Percentiles rank a stretch among this genome's conserved stretches.
Conservation (phyloP, 2,888 invertebrate genomes). For the Nomada goodeniana region DNA sequence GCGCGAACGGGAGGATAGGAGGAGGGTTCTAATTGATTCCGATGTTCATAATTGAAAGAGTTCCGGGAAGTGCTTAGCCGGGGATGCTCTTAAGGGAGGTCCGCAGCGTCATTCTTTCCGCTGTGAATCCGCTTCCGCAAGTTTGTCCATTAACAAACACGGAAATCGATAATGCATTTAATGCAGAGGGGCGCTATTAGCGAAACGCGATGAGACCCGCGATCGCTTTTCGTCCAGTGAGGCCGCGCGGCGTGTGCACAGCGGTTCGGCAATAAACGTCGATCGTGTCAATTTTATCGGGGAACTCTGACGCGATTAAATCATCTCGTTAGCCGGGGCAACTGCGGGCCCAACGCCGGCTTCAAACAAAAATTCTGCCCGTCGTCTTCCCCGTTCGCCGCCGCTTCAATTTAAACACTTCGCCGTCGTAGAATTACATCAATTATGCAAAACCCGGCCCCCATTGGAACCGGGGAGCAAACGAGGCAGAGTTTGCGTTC, state of each 20-base stretch:
- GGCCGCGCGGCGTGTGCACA: neutral
- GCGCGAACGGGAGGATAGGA: neutral
- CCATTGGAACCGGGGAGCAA: conserved; percentile 4
- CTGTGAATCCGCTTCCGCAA: conserved; percentile 44
- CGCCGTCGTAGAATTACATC: conserved; percentile 14
- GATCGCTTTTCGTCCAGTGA: conserved; percentile 55
- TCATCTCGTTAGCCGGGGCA: neutral
- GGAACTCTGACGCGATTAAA: neutral
- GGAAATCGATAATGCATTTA: conserved; percentile 57
- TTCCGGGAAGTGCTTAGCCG: conserved; percentile 52
- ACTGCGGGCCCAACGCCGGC: neutral
- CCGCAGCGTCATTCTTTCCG: conserved; percentile 11
- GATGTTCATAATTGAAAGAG: conserved; percentile 51
- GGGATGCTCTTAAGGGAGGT: conserved; percentile 20
- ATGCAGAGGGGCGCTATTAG: conserved; percentile 49
- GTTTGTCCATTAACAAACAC: conserved; percentile 62
- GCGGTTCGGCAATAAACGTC: neutral
- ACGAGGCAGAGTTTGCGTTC: conserved; percentile 8
- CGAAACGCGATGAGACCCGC: conserved; percentile 41
- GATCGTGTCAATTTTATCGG: conserved; percentile 31
- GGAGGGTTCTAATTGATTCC: conserved; percentile 37
- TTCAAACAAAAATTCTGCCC: neutral
- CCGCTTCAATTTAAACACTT: conserved; percentile 1
- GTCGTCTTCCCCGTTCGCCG: neutral
- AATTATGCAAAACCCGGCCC: conserved; percentile 26